These are phyloP conservation scores for Nematostella vectensis DNA, from an alignment of 92 coral and sea anemone species.

Conservation along the genomic window DNA sequence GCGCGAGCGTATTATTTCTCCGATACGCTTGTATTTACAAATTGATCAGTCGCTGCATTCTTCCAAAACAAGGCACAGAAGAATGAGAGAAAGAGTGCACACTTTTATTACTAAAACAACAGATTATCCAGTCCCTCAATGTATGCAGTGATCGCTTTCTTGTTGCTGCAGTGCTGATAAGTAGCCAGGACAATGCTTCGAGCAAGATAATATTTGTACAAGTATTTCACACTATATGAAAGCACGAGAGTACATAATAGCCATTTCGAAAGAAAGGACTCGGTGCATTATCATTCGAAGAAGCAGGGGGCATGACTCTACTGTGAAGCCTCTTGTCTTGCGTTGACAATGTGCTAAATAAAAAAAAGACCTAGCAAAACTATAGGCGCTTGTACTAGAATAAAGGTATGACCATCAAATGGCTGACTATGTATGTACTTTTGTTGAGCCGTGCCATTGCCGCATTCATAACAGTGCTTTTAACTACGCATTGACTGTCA, in stretches of 20 bases:
- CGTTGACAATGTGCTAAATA: conserved; percentile 2
- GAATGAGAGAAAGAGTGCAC: conserved; percentile 7
- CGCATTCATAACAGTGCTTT: background rate
- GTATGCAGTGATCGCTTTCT: conserved; percentile 3
- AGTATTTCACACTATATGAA: too few species aligned
- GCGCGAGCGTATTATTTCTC: background rate
- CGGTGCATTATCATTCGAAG: conserved; percentile 15
- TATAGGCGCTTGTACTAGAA: too few species aligned
- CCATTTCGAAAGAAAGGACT: too few species aligned
- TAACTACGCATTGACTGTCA: background rate
- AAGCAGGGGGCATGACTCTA: conserved; percentile 15
- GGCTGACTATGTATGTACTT: conserved; percentile 10
- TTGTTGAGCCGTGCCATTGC: too few species aligned
- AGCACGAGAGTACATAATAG: too few species aligned
- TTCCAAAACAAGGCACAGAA: background rate
- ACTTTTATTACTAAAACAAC: conserved; percentile 4
- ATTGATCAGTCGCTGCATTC: conserved; percentile 3
- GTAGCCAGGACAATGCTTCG: background rate
- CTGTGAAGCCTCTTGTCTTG: conserved; percentile 2
- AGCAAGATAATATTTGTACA: background rate
- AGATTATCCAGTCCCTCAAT: conserved; percentile 10
- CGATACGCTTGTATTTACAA: conserved; percentile 10
- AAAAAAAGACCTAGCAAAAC: conserved; percentile 4
- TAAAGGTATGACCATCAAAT: conserved; percentile 7
- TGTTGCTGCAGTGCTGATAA: conserved; percentile 5